Evolutionary conservation across 2,888 invertebrate genomes (phyloP).

Genomic region (Noctua janthina): DNA sequence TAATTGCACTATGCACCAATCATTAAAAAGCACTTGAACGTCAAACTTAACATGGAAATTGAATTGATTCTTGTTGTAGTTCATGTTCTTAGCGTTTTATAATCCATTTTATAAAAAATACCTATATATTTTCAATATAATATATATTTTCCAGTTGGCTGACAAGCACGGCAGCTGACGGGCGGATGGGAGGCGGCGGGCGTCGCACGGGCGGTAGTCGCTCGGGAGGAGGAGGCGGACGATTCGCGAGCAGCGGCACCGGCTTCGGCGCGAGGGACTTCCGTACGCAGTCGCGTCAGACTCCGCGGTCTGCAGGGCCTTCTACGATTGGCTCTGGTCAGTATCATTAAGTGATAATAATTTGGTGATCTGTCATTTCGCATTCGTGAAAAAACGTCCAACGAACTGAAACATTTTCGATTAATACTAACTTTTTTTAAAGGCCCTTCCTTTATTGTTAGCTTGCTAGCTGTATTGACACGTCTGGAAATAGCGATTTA

Average conservation of each 20-base stretch:
- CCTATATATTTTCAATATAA: too few species aligned
- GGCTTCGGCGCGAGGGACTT: slow-evolving; percentile 87
- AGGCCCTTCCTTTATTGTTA: neutral
- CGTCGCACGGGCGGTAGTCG: slow-evolving; percentile 91
- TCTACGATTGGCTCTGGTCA: slow-evolving; percentile 80
- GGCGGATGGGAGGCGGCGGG: slow-evolving; percentile 92
- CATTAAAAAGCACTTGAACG: neutral
- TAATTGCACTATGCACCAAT: neutral
- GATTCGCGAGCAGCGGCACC: slow-evolving; percentile 74
- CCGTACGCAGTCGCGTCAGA: slow-evolving; percentile 84
- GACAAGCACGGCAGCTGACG: slow-evolving; percentile 92
- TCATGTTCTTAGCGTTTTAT: neutral
- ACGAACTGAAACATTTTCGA: neutral
- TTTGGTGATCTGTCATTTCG: neutral
- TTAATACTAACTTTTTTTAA: neutral
- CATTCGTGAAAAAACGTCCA: neutral
- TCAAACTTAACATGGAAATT: neutral
- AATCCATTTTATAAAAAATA: neutral
- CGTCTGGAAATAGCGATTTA: neutral
- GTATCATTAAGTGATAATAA: slow-evolving; percentile 20
- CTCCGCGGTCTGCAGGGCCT: slow-evolving; percentile 84
- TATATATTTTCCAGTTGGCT: slow-evolving; percentile 81
- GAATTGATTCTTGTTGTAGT: neutral
- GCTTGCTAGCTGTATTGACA: neutral
- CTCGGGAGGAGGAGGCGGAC: slow-evolving; percentile 86